Evolutionary conservation across 2,797 vertebrate species (phyloP).

Genomic region (Orientallactaga sibirica): DNA sequence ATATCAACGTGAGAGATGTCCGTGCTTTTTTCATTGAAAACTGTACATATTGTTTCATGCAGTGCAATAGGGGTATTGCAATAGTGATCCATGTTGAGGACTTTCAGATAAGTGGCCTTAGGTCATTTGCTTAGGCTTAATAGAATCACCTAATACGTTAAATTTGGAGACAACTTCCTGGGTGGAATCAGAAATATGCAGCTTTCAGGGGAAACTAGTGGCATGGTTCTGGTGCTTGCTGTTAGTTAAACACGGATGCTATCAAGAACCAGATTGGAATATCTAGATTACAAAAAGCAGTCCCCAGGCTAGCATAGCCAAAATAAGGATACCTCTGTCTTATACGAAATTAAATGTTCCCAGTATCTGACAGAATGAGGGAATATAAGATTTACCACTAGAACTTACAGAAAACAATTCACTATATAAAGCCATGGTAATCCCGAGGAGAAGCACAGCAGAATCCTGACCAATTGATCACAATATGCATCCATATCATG

Average conservation of each 20-base stretch:
- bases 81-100: neutral
- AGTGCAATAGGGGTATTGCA: neutral
- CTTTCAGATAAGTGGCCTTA: neutral
- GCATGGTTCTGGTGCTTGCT: neutral
- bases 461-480: neutral
- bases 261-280: no score
- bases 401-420: neutral
- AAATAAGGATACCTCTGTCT: neutral
- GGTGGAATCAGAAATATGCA: neutral
- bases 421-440: neutral
- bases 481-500: neutral
- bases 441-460: neutral
- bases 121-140: neutral
- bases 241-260: neutral
- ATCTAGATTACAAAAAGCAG: neutral
- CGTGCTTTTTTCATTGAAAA: neutral
- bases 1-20: neutral
- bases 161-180: neutral
- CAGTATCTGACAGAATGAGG: neutral
- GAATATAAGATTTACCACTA: neutral
- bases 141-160: neutral
- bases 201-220: neutral
- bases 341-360: neutral
- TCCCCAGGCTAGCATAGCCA: neutral
- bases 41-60: neutral